phyloP scores from a whole-genome alignment of 2,797 vertebrate species.

The Iguana delicatissima region DNA sequence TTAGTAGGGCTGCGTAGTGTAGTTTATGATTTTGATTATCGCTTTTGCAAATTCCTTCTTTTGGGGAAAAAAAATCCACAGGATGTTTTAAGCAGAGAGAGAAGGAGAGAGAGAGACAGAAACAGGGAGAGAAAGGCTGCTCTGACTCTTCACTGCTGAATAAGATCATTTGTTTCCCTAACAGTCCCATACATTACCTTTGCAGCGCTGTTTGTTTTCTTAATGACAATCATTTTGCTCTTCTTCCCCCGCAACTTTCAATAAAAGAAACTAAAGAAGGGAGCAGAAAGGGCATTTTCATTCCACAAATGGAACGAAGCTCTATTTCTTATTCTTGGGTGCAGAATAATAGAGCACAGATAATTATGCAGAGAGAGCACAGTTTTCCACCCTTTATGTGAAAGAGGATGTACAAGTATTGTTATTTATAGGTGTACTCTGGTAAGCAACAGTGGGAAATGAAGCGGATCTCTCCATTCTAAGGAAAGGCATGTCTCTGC shows the following conservation, averaged over 20 bases:
- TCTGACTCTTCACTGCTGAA: conserved; percentile 53
- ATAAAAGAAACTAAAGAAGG: conserved; percentile 15
- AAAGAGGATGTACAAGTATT: rapidly evolving
- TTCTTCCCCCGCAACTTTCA: conserved; percentile 39
- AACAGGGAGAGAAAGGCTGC: conserved; percentile 33
- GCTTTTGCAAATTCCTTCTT: conserved; percentile 58
- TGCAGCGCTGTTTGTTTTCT: conserved; percentile 44
- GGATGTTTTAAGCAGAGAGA: conserved; percentile 41
- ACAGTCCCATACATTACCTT: conserved; percentile 50
- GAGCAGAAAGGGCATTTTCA: background rate
- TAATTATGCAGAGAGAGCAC: background rate
- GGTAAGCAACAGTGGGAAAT: background rate
- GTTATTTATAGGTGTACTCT: background rate
- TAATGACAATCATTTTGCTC: conserved; percentile 30
- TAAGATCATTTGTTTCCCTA: conserved; percentile 66
- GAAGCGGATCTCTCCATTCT: background rate
- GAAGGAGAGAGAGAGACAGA: background rate
- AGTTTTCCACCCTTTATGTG: too few species aligned
- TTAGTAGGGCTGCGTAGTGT: conserved; percentile 29
- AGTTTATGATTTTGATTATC: conserved; percentile 54
- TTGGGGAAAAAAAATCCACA: conserved; percentile 1
- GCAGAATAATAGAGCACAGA: background rate
- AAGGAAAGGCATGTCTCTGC: background rate
- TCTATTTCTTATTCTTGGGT: background rate
- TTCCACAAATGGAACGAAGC: conserved; percentile 5